Conservation (phyloP, 2,797 vertebrate species). For the Hoplostethus mediterraneus region DNA sequence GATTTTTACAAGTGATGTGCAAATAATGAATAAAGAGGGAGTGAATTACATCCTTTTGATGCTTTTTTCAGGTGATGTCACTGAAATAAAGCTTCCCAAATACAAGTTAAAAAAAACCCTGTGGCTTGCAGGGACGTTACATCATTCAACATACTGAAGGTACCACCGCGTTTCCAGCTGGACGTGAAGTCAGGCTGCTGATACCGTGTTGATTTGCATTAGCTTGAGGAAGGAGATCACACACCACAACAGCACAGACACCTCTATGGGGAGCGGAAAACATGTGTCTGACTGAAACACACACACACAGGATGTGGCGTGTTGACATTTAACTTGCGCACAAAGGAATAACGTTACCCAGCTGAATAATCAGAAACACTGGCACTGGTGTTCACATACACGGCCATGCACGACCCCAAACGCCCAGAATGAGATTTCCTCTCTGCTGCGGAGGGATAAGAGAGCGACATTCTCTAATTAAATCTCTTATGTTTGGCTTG, state of each 20-base stretch:
- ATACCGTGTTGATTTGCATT: neutral
- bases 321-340: constrained; percentile 37
- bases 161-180: neutral
- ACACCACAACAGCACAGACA: constrained; percentile 2
- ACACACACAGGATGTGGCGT: constrained; percentile 28
- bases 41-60: neutral
- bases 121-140: neutral
- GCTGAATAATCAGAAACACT: constrained; percentile 26
- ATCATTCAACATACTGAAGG: constrained; percentile 2
- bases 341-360: constrained; percentile 6
- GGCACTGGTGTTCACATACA: neutral
- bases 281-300: constrained; percentile 1
- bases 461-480: neutral
- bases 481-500: neutral
- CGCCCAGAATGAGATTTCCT: neutral
- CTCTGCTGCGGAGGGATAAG: neutral
- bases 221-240: neutral
- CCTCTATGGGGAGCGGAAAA: neutral
- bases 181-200: neutral
- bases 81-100: neutral
- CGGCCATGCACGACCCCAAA: neutral
- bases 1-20: neutral
- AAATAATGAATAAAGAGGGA: neutral
- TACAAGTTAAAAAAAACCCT: too few species aligned
- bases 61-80: neutral